Conservation (phyloP, 2,888 invertebrate genomes). For the Carpatolechia fugitivella region DNA sequence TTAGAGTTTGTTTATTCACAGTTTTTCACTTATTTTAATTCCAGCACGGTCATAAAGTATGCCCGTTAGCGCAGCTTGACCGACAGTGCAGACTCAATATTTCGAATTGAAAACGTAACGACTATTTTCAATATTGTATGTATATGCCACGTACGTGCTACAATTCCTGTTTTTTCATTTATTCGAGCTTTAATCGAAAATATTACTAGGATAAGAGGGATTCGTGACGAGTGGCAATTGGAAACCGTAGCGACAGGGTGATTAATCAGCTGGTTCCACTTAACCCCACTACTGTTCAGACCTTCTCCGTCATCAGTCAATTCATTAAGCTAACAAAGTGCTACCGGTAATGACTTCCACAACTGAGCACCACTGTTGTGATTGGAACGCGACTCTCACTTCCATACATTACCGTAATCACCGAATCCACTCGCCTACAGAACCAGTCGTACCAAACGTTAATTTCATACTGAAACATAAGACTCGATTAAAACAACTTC, state of each 20-base stretch:
- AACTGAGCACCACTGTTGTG: slow-evolving; percentile 51
- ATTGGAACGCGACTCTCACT: slow-evolving; percentile 35
- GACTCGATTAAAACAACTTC: slow-evolving; percentile 19
- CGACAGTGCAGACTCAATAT: slow-evolving; percentile 29
- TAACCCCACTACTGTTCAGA: slow-evolving; percentile 74
- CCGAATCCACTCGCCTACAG: slow-evolving; percentile 10
- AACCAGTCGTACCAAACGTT: slow-evolving; percentile 20
- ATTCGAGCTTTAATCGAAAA: slow-evolving; percentile 40
- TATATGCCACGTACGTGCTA: neutral
- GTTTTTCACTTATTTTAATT: slow-evolving; percentile 10
- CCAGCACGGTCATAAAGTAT: slow-evolving; percentile 1
- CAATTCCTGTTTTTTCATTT: neutral
- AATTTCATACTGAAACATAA: slow-evolving; percentile 24
- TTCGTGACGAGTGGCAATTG: slow-evolving; percentile 73
- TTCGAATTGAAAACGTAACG: slow-evolving; percentile 37
- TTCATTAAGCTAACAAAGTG: slow-evolving; percentile 78
- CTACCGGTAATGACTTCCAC: slow-evolving; percentile 72
- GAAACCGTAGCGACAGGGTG: slow-evolving; percentile 73
- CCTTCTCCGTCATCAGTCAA: slow-evolving; percentile 75
- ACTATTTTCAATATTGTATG: slow-evolving; percentile 18
- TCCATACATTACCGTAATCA: slow-evolving; percentile 14
- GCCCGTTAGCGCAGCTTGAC: neutral
- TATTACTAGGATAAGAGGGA: slow-evolving; percentile 49
- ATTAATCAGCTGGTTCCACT: slow-evolving; percentile 76
- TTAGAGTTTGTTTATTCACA: slow-evolving; percentile 7